phyloP scores from a whole-genome alignment of 2,888 invertebrate species.

The Elegia similella region DNA sequence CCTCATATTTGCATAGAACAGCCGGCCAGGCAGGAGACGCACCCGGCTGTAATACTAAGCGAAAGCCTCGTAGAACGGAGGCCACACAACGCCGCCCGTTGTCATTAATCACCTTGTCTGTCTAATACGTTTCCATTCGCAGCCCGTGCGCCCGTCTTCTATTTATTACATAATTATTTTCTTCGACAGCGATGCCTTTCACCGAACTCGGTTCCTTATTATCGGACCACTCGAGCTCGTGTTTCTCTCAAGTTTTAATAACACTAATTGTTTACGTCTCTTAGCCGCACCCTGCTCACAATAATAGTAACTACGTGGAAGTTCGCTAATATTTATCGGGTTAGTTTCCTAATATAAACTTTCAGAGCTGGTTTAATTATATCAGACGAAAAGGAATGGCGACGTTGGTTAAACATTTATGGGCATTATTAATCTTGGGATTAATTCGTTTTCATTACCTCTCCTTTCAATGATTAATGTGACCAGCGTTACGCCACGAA shows the following conservation, averaged over 20 bases:
- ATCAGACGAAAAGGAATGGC: conserved; percentile 43
- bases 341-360: conserved; percentile 58
- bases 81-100: conserved; percentile 54
- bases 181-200: conserved; percentile 62
- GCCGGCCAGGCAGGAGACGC: conserved; percentile 24
- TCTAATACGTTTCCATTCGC: conserved; percentile 76
- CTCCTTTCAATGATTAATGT: conserved; percentile 47
- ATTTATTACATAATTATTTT: conserved; percentile 77
- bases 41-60: conserved; percentile 37
- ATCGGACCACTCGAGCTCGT: conserved; percentile 54
- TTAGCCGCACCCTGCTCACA: conserved; percentile 63
- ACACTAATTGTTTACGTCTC: conserved; percentile 71
- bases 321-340: conserved; percentile 63
- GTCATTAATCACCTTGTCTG: conserved; percentile 77
- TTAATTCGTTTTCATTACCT: conserved; percentile 55
- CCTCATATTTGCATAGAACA: conserved; percentile 70
- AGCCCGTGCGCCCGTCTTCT: conserved; percentile 63
- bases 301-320: conserved; percentile 53
- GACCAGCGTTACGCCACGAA: conserved; percentile 28
- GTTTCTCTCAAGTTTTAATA: conserved; percentile 73
- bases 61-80: conserved; percentile 24
- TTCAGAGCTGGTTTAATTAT: conserved; percentile 41
- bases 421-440: conserved; percentile 53
- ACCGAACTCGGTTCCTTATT: conserved; percentile 50
- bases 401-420: conserved; percentile 44